Conservation (phyloP, 1,140 invertebrate species). For the Argopecten irradians region DNA sequence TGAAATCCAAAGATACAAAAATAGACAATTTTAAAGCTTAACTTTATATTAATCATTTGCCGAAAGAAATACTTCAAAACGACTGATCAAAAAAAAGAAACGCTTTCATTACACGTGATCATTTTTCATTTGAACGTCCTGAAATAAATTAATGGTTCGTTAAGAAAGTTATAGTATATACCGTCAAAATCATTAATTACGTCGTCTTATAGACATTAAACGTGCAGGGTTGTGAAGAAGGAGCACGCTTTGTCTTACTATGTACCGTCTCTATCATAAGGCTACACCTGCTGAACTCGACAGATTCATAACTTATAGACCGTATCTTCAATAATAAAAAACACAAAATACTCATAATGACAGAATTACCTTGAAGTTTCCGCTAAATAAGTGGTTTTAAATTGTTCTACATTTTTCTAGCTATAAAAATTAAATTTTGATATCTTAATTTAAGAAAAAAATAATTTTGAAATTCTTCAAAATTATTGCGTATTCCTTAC, state of each 20-base stretch:
- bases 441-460: not conserved
- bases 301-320: not conserved
- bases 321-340: not conserved
- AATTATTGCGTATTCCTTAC: not conserved
- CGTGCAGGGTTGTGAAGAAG: not conserved
- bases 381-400: not conserved
- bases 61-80: not conserved
- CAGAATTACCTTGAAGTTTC: not conserved
- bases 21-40: not conserved
- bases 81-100: not conserved
- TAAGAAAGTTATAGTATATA: not conserved
- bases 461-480: not conserved
- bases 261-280: not conserved
- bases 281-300: not conserved
- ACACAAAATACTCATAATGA: not conserved
- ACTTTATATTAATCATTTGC: not conserved
- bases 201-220: not conserved
- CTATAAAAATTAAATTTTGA: not conserved
- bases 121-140: slow-evolving; percentile 17
- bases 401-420: not conserved
- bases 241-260: not conserved
- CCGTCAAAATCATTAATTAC: slow-evolving; percentile 15
- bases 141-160: not conserved
- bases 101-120: not conserved
- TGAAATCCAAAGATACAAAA: too few relatives aligned